These are phyloP conservation scores for Brachylomia viminalis DNA, from an alignment of 2,888 invertebrate species.

Conservation along the genomic window DNA sequence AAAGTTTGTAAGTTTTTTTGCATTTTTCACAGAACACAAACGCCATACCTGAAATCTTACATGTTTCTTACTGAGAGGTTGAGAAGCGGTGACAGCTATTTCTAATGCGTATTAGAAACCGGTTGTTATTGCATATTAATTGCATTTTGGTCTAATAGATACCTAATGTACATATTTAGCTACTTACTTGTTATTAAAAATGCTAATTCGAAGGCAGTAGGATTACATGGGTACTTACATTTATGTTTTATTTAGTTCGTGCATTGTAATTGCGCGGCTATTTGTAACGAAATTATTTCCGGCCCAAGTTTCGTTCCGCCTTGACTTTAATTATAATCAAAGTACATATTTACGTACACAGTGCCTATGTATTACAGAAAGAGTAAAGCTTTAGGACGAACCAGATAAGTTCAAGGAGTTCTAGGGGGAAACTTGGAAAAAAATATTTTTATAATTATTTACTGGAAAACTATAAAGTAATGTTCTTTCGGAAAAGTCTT, in stretches of 20 bases:
- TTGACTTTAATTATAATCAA: slow-evolving; percentile 59
- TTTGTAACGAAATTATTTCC: slow-evolving; percentile 66
- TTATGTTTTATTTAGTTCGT: slow-evolving; percentile 49
- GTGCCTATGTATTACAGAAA: slow-evolving; percentile 26
- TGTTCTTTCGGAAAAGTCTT: slow-evolving; percentile 2
- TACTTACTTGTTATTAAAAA: slow-evolving; percentile 57
- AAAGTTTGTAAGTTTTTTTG: slow-evolving; percentile 9
- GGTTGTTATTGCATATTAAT: slow-evolving; percentile 48
- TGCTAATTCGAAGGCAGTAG: slow-evolving; percentile 62
- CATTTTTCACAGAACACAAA: slow-evolving; percentile 25
- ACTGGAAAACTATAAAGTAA: background rate
- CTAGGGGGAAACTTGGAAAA: background rate
- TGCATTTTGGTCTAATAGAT: slow-evolving; percentile 44
- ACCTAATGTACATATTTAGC: slow-evolving; percentile 32
- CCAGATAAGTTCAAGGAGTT: slow-evolving; percentile 30
- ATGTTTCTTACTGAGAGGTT: slow-evolving; percentile 22
- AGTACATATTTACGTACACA: slow-evolving; percentile 42
- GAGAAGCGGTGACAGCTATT: slow-evolving; percentile 13
- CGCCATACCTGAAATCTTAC: slow-evolving; percentile 3
- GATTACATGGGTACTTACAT: slow-evolving; percentile 49
- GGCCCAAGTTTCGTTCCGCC: slow-evolving; percentile 60
- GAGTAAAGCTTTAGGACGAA: slow-evolving; percentile 20
- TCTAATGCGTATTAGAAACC: slow-evolving; percentile 38
- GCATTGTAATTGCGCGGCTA: slow-evolving; percentile 51
- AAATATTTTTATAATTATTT: background rate